Base-by-base conservation (phyloP, 2,797 vertebrate genomes). In the Clarias platycephalus region DNA sequence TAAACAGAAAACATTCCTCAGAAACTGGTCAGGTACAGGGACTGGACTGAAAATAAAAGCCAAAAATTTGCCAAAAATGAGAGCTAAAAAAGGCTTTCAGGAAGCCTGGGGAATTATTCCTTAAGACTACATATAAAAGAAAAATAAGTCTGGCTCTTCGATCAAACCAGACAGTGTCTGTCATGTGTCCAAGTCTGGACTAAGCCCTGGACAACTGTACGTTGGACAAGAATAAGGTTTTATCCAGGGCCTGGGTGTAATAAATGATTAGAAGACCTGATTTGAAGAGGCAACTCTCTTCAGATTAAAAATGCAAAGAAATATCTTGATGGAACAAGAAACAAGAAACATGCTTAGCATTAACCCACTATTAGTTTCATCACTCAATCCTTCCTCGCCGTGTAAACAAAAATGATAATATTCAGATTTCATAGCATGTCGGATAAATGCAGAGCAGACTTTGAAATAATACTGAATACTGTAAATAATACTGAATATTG, bases 401-500 rank as follows among this genome's bases (percentile, higher is more conserved):
- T 44, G 70, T 64, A 66, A 26, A 81, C 2, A n/a, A 40, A 55
- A 71, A 49, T 64, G n/a, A 58, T 7, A 37, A 55, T 58, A 60
- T 34, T 77, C 34, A 34, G 55, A 40, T 62, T 71, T 63, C 22
- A 83, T 72, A 80, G 53, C 83, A 84, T 64, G 63, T n/a, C 37
- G 67, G 75, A 85, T 82, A 85, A 67, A 63, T 76, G 74, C 24
- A 53, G 74, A 26, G 15, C 63, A 63, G 26, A 81, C 37, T 62
- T 3, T 66, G 22, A 58, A 82, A 79, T 18, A 62, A 62, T 58
- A 63, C 31, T 64, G 62, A 72, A 80, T 80, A 63, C 16, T 49
- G 40, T 53, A 79, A 80, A 49, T 26, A 34, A 6, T 37, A 63
- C 77, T 63, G 34, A 76, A 71, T 55, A 55, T 20, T 76, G 71